Evolutionary conservation across 2,888 invertebrate species (phyloP), one percentile per base, ranked within the genome.

Genomic region (Trypoxylon attenuatum): DNA sequence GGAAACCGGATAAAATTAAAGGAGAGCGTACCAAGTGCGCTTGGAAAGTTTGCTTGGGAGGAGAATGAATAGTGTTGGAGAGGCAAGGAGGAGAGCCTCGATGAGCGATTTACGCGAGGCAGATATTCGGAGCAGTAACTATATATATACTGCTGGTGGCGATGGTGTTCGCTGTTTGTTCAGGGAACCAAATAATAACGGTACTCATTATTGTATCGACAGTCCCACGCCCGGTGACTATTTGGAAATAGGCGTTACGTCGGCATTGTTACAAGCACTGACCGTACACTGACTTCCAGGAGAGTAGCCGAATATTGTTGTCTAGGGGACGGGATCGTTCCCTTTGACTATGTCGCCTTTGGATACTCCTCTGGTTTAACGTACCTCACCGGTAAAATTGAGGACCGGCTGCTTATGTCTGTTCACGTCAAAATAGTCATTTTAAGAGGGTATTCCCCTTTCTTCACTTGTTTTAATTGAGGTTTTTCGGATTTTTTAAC

Each of bases 171-270:
- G 10, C 42, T 62, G 58, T 60, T 62, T 67, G 62, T 53, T 67
- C 58, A 53, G 62, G 51, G 42, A 54, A 42, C 53, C 69, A 68
- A 76, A 77, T 79, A 77, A 76, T 81, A 81, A 81, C 79, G 81
- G 79, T 71, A 67, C 69, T 68, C 75, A 76, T 77, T 82, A 79
- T 82, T 76, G 73, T 67, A 60, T 45, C 73, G 77, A 73, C 76
- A 72, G 73, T 81, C 79, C 79, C 80, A 80, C 78, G 78, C 67
- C 69, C 65, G 67, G 47, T 64, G 70, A 43, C 76, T 75, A 65
- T 78, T 76, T 77, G 71, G 77, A 79, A 79, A 75, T 68, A 75
- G 75, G 77, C 76, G 74, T 76, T 74, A 71, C 78, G 57, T 62
- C 58, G 71, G 27, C 63, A 77, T 77, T 76, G 76, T 74, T 73